phyloP scores from a whole-genome alignment of 2,797 vertebrate species.

The Hirundo rustica region DNA sequence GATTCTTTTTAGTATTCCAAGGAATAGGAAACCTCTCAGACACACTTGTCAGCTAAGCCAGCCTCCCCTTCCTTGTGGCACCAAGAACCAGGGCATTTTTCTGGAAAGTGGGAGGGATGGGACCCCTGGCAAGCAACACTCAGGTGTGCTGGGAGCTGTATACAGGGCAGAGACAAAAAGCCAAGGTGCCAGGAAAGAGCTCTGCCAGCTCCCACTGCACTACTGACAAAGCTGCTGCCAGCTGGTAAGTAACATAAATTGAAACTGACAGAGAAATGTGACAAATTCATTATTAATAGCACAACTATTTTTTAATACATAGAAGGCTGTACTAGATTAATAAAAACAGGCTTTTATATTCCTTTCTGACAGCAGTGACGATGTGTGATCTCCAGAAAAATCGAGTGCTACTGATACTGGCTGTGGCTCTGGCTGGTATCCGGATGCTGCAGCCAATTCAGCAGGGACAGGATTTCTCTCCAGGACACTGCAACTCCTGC shows the following conservation, averaged over 20 bases:
- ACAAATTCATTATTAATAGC: conserved; percentile 62
- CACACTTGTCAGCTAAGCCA: not conserved
- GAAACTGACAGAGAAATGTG: conserved; percentile 38
- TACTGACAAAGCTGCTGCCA: not conserved
- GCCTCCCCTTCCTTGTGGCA: not conserved
- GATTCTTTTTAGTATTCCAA: not conserved
- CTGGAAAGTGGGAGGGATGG: not conserved
- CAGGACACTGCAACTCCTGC: conserved; percentile 14
- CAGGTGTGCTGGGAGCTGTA: not conserved
- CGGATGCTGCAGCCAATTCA: rapidly evolving
- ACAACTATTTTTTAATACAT: conserved; percentile 38
- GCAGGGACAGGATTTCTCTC: conserved; percentile 14
- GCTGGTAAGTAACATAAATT: not conserved
- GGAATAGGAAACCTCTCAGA: not conserved
- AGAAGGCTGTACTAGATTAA: conserved; percentile 52
- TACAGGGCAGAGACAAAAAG: not conserved
- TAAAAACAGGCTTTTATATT: conserved; percentile 19
- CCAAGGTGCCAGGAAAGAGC: not conserved
- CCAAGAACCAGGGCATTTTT: not conserved
- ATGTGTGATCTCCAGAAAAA: conserved; percentile 11
- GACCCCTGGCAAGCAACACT: not conserved
- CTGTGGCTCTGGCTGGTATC: not conserved
- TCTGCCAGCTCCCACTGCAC: not conserved
- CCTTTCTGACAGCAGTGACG: not conserved
- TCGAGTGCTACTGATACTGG: rapidly evolving